phyloP scores from a whole-genome alignment of 1,140 invertebrate genomes.

The Kradibia gibbosae region DNA sequence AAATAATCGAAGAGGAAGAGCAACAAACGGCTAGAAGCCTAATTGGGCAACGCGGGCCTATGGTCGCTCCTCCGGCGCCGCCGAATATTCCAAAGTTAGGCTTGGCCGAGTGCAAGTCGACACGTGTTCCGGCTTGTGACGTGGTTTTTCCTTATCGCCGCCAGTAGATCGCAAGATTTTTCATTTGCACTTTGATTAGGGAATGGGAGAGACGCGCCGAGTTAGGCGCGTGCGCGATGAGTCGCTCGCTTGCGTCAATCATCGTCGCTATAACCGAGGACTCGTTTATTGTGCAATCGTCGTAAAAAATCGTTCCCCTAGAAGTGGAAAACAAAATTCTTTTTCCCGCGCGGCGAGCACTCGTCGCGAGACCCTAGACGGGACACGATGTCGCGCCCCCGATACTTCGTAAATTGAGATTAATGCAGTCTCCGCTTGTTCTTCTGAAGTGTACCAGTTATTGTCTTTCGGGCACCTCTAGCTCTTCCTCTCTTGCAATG shows the following conservation, averaged over 20 bases:
- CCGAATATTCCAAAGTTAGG: background rate
- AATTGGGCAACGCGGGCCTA: background rate
- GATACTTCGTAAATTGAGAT: too few species aligned
- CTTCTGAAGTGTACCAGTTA: too few species aligned
- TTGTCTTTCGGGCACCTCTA: too few species aligned
- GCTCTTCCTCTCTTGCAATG: too few species aligned
- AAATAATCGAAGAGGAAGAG: too few species aligned
- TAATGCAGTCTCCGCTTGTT: too few species aligned
- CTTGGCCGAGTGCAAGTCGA: background rate
- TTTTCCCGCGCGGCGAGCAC: background rate
- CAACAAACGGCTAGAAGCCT: background rate
- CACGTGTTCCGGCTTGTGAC: background rate
- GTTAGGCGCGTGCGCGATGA: background rate
- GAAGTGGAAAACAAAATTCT: slow-evolving; percentile 23
- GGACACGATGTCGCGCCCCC: too few species aligned
- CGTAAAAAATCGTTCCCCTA: background rate
- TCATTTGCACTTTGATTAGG: slow-evolving; percentile 38
- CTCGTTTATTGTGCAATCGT: slow-evolving; percentile 35
- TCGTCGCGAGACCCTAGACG: too few species aligned
- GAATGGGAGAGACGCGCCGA: background rate
- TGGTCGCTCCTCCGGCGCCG: background rate
- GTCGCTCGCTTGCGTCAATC: slow-evolving; percentile 21
- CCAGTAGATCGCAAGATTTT: slow-evolving; percentile 5
- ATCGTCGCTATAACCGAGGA: background rate
- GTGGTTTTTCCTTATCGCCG: background rate